Base-by-base conservation (phyloP, 2,797 vertebrate genomes). In the Epinephelus awoara region DNA sequence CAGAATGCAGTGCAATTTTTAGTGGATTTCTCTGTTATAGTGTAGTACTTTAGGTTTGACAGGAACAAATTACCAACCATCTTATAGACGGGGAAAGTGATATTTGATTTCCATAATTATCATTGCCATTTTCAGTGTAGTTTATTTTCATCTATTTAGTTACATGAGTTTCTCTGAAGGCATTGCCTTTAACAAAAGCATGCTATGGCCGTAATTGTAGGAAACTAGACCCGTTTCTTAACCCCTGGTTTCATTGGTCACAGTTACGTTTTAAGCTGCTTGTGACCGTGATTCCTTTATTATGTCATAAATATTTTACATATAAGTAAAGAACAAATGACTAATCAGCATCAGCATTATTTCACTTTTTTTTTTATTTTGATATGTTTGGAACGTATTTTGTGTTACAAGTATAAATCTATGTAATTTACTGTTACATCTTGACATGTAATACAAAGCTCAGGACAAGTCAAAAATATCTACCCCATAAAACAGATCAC, bases 361-460 rank as follows among this genome's bases (percentile, higher is more conserved):
- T 42, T 69, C 17, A 67, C 14, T 49, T 3, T 4, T 49, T 3
- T 4, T 89, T 90, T 91, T 88, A 88, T 91, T 90, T 80, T 74
- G 69, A 82, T 89, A 74, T 87, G 77, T 85, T 58, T 79, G 64
- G 23, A 85, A 84, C 79, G 67, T 80, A 17, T 27, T 88, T 75
- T 75, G 21, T 63, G 6, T 68, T 66, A 77, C 76, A 84, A 77
- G 80, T 85, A 87, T 61, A 87, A 76, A 71, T 72, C 51, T 25
- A 54, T 75, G 19, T 69, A 2, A 73, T 77, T 84, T 67, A 76
- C 57, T 19, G 68, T 77, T 63, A 79, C 72, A 88, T 72, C 50
- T 73, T 67, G 85, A 90, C 76, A 77, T 76, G 77, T 51, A 58
- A 57, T 64, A 86, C 74, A 91, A 87, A 82, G 57, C 57, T 49